These are phyloP conservation scores for Butorides virescens DNA, from an alignment of 2,113 vertebrate genomes.

Conservation along the genomic window DNA sequence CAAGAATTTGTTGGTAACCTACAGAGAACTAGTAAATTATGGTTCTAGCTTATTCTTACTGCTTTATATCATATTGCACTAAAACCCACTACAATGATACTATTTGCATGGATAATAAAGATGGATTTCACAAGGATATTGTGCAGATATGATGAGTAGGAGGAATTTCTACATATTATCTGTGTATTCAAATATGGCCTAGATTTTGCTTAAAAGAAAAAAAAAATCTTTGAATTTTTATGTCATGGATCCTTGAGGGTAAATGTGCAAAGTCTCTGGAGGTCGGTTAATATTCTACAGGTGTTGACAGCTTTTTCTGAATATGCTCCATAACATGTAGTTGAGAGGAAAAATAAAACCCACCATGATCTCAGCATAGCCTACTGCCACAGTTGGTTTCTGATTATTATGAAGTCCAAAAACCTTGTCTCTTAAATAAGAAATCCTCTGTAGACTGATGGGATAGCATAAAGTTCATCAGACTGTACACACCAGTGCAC, in stretches of 20 bases:
- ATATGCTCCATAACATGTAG: background rate
- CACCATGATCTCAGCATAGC: background rate
- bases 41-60: background rate
- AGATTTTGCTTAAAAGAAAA: background rate
- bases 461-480: accelerated
- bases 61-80: background rate
- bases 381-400: background rate
- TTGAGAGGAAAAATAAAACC: background rate
- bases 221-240: background rate
- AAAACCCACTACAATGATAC: background rate
- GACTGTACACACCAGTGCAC: background rate
- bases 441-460: background rate
- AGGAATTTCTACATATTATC: background rate
- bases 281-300: background rate
- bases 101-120: background rate
- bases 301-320: background rate
- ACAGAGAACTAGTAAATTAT: background rate
- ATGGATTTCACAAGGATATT: background rate
- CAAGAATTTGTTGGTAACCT: background rate
- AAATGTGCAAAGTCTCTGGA: background rate
- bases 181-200: background rate
- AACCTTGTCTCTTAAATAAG: background rate
- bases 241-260: background rate
- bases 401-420: background rate
- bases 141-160: background rate